Evolutionary conservation across 2,113 vertebrate species (phyloP), one percentile per base, ranked within the genome.

Genomic region (Morone chrysops): DNA sequence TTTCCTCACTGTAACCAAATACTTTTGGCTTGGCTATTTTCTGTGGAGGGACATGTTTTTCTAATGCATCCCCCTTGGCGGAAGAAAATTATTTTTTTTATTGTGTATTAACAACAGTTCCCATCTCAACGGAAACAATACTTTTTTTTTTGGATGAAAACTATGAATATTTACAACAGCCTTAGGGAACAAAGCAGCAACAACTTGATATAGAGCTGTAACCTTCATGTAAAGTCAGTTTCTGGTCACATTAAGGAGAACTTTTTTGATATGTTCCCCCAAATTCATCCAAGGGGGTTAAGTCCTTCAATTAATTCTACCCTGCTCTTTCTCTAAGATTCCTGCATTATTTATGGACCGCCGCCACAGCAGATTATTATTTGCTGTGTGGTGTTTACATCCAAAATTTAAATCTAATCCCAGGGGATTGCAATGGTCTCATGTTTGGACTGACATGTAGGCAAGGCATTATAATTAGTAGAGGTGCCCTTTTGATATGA

Each of bases 331-430:
- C 78, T 78, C 83, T 80, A 80, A 88, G 81, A 88, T 76, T 54
- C 71, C 70, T 94, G 93, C 88, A 94, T 93, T 93, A 94, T 94
- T 93, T 87, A 94, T 93, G 67, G 70, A 63, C 75, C 40, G 43
- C 74, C 41, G 74, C 80, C 65, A 80, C 69, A 43, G 78, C 83
- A 90, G 87, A 93, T 92, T 90, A 91, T 90, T 91, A 90, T 90
- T 92, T 92, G 92, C 82, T 56, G 51, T 78, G 86, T 78, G 70
- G 79, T 90, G 90, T 93, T 94, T 93, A 92, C 90, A 89, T 90
- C 78, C 53, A 82, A 88, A 88, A 94, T 90, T 88, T 90, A 82
- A 90, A 89, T 89, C 63, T 90, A 89, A 92, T 92, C 93, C 87
- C 87, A 12, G 25, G 89, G 86, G 92, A 90, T 40, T 78, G 83